A percentile compares a stretch with the other conserved stretches of the same genome.
Conservation (phyloP, 1,140 invertebrate species). For the Ceratina japonica region DNA sequence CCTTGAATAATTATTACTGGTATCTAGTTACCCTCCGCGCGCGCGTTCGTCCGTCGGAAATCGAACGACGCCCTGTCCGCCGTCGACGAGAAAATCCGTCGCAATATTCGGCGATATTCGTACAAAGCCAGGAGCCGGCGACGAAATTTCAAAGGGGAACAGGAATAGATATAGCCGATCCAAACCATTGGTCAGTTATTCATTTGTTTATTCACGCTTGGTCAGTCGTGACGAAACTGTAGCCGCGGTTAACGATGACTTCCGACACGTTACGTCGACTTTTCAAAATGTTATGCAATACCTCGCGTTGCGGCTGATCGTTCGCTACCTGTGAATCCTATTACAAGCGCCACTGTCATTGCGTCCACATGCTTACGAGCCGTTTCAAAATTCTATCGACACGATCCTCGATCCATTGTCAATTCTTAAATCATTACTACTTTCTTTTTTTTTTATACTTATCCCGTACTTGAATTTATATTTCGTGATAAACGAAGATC, state of each 20-base stretch:
- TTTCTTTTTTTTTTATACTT: too few species aligned
- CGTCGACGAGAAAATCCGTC: neutral
- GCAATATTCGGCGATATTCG: neutral
- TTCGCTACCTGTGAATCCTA: slow-evolving; percentile 35
- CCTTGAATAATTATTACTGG: slow-evolving; percentile 60
- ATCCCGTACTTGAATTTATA: too few species aligned
- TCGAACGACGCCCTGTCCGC: neutral
- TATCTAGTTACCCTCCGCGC: slow-evolving; percentile 39
- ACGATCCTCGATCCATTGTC: too few species aligned
- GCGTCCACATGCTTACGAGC: neutral
- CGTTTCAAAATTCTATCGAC: neutral
- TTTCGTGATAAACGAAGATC: neutral
- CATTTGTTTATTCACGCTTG: slow-evolving; percentile 57
- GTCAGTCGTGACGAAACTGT: slow-evolving; percentile 47
- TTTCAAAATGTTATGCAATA: slow-evolving; percentile 53
- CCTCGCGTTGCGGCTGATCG: slow-evolving; percentile 19
- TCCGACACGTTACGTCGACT: slow-evolving; percentile 47
- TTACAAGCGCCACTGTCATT: slow-evolving; percentile 34
- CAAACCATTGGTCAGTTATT: slow-evolving; percentile 23
- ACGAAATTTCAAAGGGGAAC: neutral
- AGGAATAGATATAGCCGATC: slow-evolving; percentile 16
- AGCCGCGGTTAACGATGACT: slow-evolving; percentile 48
- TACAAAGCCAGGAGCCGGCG: neutral
- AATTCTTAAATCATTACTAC: too few species aligned
- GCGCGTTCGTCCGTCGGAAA: slow-evolving; percentile 35